A percentile compares a stretch with the other conserved stretches of the same genome.
phyloP scores from a whole-genome alignment of 2,888 invertebrate species.

The Formica aserva region DNA sequence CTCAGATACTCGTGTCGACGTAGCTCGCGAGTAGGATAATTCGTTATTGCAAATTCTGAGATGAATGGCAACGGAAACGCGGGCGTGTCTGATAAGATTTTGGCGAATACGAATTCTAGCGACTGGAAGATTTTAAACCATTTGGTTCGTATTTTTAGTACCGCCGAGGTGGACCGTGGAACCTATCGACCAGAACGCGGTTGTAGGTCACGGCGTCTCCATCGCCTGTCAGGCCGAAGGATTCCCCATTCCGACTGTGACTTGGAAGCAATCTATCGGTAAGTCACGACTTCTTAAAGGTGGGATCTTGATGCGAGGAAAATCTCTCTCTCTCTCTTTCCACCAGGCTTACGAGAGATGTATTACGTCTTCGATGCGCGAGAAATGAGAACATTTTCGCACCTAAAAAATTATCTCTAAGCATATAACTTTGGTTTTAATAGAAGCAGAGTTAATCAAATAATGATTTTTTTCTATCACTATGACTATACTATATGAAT shows the following conservation, averaged over 20 bases:
- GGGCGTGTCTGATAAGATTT: constrained; percentile 25
- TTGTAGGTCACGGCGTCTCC: constrained; percentile 90
- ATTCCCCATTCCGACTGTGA: constrained; percentile 89
- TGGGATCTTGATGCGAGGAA: constrained; percentile 24
- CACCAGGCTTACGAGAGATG: constrained; percentile 14
- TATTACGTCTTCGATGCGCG: constrained; percentile 39
- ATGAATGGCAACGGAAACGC: constrained; percentile 44
- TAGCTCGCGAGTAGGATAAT: not conserved
- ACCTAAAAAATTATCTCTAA: constrained; percentile 15
- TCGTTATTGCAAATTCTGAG: not conserved
- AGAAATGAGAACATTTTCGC: constrained; percentile 37
- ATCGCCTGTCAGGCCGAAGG: constrained; percentile 92
- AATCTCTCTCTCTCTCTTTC: not conserved
- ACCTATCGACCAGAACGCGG: constrained; percentile 90
- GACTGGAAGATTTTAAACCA: constrained; percentile 72
- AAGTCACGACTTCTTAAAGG: constrained; percentile 72
- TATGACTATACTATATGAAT: not conserved
- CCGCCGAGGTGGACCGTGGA: constrained; percentile 92
- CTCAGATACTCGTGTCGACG: not conserved
- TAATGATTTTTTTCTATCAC: not conserved
- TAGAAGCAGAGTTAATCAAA: not conserved
- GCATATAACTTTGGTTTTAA: not conserved
- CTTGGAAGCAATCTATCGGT: constrained; percentile 88
- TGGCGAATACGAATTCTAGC: constrained; percentile 29
- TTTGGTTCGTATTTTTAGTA: constrained; percentile 87